Conservation (phyloP, 2,113 vertebrate species). For the Todiramphus chloris region DNA sequence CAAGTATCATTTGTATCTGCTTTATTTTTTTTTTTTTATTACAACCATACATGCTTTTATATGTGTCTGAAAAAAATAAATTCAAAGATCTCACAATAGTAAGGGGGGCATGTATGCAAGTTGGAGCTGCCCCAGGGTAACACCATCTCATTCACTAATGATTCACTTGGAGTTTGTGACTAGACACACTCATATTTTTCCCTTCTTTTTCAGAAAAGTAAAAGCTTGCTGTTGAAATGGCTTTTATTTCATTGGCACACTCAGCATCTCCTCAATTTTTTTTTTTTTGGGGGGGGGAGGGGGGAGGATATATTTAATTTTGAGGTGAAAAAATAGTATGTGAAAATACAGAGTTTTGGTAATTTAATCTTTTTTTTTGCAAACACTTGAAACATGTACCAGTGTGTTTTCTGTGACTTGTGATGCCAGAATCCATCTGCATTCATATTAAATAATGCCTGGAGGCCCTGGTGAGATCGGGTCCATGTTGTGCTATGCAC, state of each 20-base stretch:
- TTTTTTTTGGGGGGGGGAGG: background rate
- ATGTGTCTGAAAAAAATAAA: conserved; percentile 50
- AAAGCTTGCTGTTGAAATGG: background rate
- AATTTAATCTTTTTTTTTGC: background rate
- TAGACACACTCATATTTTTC: conserved; percentile 11
- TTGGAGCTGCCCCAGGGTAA: conserved; percentile 38
- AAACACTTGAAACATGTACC: rapidly evolving
- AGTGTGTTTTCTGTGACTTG: background rate
- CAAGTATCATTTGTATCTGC: conserved; percentile 49
- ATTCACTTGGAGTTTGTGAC: conserved; percentile 40
- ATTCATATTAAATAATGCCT: background rate
- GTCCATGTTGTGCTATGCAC: background rate
- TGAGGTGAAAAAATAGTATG: background rate
- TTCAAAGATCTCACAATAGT: conserved; percentile 49
- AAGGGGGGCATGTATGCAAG: conserved; percentile 30
- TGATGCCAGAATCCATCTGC: background rate
- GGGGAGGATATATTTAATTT: conserved; percentile 11
- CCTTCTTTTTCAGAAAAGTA: background rate
- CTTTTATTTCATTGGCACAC: background rate
- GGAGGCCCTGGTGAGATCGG: background rate
- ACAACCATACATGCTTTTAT: conserved; percentile 56
- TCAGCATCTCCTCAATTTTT: background rate
- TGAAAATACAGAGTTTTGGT: background rate
- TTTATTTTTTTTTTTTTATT: conserved; percentile 63
- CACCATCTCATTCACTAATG: conserved; percentile 29